phyloP scores from a whole-genome alignment of 2,888 invertebrate genomes.

The Penaeus monodon region DNA sequence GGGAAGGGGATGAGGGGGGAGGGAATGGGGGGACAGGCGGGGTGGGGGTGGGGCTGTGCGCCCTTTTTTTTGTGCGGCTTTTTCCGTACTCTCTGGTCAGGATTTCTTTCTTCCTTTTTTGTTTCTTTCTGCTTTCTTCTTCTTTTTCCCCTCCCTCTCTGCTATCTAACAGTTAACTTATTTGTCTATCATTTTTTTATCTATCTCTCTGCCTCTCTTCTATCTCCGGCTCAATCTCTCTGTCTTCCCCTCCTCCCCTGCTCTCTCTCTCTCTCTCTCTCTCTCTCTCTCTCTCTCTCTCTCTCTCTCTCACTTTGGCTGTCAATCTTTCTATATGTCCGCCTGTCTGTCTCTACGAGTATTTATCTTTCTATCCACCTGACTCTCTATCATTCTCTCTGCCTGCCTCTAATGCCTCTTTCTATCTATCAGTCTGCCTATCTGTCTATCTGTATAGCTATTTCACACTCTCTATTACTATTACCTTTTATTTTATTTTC shows the following conservation, averaged over 20 bases:
- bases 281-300: constrained; percentile 3
- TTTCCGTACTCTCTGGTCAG: too few species aligned
- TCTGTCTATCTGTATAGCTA: too few species aligned
- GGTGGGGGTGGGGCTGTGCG: too few species aligned
- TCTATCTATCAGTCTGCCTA: neutral
- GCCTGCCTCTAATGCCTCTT: neutral
- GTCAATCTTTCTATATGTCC: neutral
- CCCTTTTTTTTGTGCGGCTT: too few species aligned
- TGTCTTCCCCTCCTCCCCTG: too few species aligned
- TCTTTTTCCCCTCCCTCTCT: neutral
- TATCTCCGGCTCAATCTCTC: neutral
- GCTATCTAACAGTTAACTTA: neutral
- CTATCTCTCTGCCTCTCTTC: neutral
- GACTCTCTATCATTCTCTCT: neutral
- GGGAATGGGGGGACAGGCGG: too few species aligned
- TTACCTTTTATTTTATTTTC: too few species aligned
- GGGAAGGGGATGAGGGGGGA: too few species aligned
- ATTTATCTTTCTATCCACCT: neutral
- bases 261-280: too few species aligned
- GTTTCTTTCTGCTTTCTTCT: neutral
- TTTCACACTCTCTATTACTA: too few species aligned
- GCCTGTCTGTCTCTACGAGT: neutral
- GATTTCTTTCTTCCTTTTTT: too few species aligned
- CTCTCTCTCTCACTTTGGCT: neutral
- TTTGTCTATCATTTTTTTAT: neutral